Base-by-base conservation (phyloP, 2,113 vertebrate species). In the Alligator mississippiensis region DNA sequence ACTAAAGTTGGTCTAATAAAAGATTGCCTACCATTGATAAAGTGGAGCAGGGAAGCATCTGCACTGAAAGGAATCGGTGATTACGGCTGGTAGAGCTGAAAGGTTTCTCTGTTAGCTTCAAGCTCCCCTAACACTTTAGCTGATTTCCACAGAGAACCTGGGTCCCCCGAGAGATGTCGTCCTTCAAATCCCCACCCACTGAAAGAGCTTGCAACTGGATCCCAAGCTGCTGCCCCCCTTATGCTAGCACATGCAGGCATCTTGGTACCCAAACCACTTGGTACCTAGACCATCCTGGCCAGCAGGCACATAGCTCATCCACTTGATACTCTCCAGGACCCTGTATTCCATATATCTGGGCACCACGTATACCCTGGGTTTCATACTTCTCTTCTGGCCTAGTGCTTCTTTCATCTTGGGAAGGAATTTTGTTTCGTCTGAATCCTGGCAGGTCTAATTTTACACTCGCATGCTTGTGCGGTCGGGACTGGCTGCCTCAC, bases 381-480 rank as follows among this genome's bases (percentile, higher is more conserved):
- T 74, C 19, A 74, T 47, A 22, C 34, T 74, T 74, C 34, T 74
- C 34, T 74, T 74, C 34, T 74, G 34, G 70, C 38, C 17, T 47
- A 74, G 70, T 47, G 34, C 34, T 74, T 47, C 24, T 38, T 22
- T 47, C 13, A 34, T 74, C 11, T 24, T 38, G 47, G 34, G 47
- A 55, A 38, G 4, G 12, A 1, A 11, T 83, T 60, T n/a, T 61
- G 30, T 76, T 88, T 79, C 60, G 5, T 4, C 18, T 58, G 27
- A 58, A 38, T 27, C 55, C 47, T 58, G 30, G 2, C 78, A 28
- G 47, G 4, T 17, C 62, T 27, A 0, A 62, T 70, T 85, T 62
- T 74, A n/a, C 54, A 22, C 1, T 6, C 25, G 0, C 8, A 3
- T 38, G 15, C 15, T 5, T 1, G 38, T 76, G 11, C 15, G 16